A percentile compares a stretch with the other conserved stretches of the same genome.
These are phyloP conservation scores for Scopus umbretta DNA, from an alignment of 2,113 vertebrate species.

Conservation along the genomic window DNA sequence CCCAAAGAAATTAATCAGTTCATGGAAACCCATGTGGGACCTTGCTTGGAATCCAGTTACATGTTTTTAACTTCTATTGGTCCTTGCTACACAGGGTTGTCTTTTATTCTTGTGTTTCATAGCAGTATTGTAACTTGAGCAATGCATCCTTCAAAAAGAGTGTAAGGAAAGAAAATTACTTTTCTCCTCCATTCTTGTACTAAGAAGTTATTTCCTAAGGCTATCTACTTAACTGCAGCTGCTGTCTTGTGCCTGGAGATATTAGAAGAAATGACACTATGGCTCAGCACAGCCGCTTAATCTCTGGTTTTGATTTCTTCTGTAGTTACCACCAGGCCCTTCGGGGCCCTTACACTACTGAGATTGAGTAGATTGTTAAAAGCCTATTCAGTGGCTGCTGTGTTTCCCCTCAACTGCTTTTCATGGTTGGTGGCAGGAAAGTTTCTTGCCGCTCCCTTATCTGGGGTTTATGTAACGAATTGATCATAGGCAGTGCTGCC, in stretches of 20 bases:
- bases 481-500: not conserved
- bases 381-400: not conserved
- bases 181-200: not conserved
- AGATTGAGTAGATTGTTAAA: not conserved
- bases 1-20: not conserved
- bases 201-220: constrained; percentile 23
- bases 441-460: constrained; percentile 43
- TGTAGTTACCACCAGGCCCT: not conserved
- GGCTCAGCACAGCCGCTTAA: not conserved
- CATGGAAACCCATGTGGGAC: not conserved
- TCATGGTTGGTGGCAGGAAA: constrained; percentile 37
- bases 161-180: not conserved
- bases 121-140: not conserved
- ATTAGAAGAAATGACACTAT: not conserved
- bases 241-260: not conserved
- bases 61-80: not conserved
- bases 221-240: constrained; percentile 13
- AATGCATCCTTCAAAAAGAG: not conserved
- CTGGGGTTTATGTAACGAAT: constrained; percentile 35
- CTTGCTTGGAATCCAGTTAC: not conserved
- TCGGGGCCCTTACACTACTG: rapidly evolving
- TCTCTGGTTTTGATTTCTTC: not conserved
- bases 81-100: not conserved
- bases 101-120: not conserved
- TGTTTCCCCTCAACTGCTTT: constrained; percentile 1